These are phyloP conservation scores for Nycticryphes semicollaris DNA, from an alignment of 2,113 vertebrate genomes.

Conservation along the genomic window DNA sequence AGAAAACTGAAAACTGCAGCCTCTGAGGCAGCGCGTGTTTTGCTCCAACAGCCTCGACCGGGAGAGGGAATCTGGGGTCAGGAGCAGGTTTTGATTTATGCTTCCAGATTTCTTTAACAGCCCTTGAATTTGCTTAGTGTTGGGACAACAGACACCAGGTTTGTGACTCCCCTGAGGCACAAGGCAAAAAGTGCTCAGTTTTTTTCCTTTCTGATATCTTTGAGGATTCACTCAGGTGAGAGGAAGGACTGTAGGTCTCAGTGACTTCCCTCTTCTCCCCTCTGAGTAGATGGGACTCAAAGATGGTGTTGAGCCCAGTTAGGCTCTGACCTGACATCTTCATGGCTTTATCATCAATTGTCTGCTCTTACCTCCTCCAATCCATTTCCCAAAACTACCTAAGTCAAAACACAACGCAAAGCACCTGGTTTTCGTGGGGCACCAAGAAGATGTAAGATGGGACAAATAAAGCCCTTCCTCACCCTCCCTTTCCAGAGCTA, in stretches of 20 bases:
- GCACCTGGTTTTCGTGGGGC: neutral
- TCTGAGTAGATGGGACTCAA: neutral
- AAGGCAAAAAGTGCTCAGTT: neutral
- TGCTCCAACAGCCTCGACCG: neutral
- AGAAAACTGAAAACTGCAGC: neutral
- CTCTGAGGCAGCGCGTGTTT: rapidly evolving
- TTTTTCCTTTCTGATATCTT: neutral
- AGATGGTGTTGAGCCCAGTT: neutral
- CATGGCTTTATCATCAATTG: neutral
- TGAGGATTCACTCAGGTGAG: neutral
- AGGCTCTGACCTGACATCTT: neutral
- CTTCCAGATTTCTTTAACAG: neutral
- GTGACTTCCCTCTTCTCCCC: neutral
- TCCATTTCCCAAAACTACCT: neutral
- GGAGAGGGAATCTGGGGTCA: neutral
- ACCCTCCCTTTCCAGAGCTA: neutral
- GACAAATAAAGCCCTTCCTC: neutral
- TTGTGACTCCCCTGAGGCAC: neutral
- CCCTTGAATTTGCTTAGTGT: neutral
- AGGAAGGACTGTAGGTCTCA: neutral
- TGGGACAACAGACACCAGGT: neutral
- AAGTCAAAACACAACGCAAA: neutral
- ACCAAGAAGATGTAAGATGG: neutral
- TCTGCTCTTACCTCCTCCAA: neutral
- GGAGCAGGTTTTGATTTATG: neutral